Percentiles rank a stretch among this genome's conserved stretches.
Evolutionary conservation across 2,888 invertebrate genomes (phyloP).

Genomic region (Lasioglossum vierecki): DNA sequence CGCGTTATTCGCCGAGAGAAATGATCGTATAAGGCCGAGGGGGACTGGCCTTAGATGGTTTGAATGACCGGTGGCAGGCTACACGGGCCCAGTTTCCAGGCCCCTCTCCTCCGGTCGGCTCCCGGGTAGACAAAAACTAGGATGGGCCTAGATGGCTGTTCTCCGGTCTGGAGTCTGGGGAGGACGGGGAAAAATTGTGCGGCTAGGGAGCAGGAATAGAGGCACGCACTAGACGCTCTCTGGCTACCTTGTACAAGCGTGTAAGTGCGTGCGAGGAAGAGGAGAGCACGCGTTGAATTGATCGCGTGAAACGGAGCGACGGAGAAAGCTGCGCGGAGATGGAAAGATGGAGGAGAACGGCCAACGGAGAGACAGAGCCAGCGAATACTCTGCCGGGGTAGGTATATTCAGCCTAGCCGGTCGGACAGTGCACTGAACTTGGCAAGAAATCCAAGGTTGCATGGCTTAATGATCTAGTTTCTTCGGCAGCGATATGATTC

Average conservation of each 20-base stretch:
- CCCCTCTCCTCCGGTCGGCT: constrained; percentile 17
- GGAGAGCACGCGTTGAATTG: constrained; percentile 32
- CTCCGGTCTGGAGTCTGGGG: background rate
- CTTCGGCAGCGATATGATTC: constrained; percentile 75
- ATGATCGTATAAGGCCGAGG: constrained; percentile 75
- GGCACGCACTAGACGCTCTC: constrained; percentile 1
- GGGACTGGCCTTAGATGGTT: constrained; percentile 78
- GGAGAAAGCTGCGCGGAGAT: background rate
- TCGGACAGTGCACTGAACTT: constrained; percentile 82
- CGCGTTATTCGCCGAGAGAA: constrained; percentile 52
- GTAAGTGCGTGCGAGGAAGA: constrained; percentile 47
- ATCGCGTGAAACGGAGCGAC: constrained; percentile 31
- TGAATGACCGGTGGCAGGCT: constrained; percentile 69
- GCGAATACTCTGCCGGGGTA: constrained; percentile 65
- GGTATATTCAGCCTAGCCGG: constrained; percentile 70
- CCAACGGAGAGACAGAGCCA: background rate
- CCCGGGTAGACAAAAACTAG: constrained; percentile 79
- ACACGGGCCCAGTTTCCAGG: constrained; percentile 59
- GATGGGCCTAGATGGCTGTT: constrained; percentile 79
- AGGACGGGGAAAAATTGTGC: constrained; percentile 23
- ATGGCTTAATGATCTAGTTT: constrained; percentile 82
- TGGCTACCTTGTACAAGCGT: constrained; percentile 25
- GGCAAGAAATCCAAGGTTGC: constrained; percentile 82
- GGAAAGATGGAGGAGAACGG: constrained; percentile 16
- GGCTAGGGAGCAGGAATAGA: constrained; percentile 6